A percentile compares a stretch with the other conserved stretches of the same genome.
phyloP scores from a whole-genome alignment of 2,888 invertebrate genomes.

The Notocelia uddmanniana region DNA sequence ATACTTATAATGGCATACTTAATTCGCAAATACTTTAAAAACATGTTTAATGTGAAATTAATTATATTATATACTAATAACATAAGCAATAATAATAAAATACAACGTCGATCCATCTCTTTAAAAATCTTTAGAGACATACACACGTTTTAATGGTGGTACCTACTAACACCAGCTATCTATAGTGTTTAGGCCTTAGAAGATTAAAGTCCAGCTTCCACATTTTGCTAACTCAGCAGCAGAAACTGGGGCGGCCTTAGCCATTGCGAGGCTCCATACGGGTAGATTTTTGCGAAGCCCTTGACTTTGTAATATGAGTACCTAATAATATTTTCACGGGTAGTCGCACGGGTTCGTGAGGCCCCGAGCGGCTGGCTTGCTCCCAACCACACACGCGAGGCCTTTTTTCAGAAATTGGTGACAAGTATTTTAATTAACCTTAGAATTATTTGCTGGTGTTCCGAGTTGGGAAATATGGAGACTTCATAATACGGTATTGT shows the following conservation, averaged over 20 bases:
- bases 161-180: not conserved
- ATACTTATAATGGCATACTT: not conserved
- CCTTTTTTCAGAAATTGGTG: not conserved
- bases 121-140: not conserved
- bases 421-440: too few species aligned
- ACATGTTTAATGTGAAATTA: not conserved
- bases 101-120: not conserved
- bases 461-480: not conserved
- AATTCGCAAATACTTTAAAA: not conserved
- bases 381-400: too few species aligned
- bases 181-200: not conserved
- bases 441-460: too few species aligned
- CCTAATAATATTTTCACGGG: too few species aligned
- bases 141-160: not conserved
- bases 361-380: too few species aligned
- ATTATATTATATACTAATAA: not conserved
- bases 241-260: too few species aligned
- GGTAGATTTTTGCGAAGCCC: too few species aligned
- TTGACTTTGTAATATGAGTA: too few species aligned
- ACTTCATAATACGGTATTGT: not conserved
- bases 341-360: too few species aligned
- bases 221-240: too few species aligned
- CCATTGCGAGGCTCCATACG: too few species aligned
- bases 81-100: not conserved
- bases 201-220: too few species aligned